Evolutionary conservation across 2,113 vertebrate genomes (phyloP).

Genomic region (Glaucidium brasilianum): DNA sequence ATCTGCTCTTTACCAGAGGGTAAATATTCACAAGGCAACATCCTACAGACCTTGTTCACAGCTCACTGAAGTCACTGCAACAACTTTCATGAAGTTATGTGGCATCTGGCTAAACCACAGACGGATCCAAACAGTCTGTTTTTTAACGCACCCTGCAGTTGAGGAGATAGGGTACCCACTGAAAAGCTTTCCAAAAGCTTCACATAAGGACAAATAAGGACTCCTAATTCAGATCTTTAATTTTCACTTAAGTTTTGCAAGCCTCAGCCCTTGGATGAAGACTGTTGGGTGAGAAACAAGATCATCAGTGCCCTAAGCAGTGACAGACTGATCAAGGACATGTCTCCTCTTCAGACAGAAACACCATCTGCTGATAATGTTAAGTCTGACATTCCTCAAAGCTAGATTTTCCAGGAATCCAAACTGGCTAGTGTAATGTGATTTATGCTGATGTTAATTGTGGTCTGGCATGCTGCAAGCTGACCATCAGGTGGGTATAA

Average conservation of each 20-base stretch:
- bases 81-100: not conserved
- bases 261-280: not conserved
- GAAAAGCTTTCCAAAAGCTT: not conserved
- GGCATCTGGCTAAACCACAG: not conserved
- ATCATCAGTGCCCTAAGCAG: not conserved
- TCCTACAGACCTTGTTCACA: not conserved
- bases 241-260: not conserved
- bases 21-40: not conserved
- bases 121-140: not conserved
- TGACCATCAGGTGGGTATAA: not conserved
- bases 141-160: not conserved
- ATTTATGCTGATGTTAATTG: not conserved
- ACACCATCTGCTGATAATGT: slow-evolving; percentile 2
- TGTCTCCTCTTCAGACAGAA: not conserved
- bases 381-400: not conserved
- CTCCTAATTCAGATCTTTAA: not conserved
- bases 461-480: not conserved
- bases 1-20: not conserved
- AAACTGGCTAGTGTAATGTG: not conserved
- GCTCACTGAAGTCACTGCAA: not conserved
- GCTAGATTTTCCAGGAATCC: slow-evolving; percentile 11
- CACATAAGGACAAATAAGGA: not conserved
- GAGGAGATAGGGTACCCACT: not conserved
- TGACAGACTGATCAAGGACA: not conserved
- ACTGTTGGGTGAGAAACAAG: not conserved